Evolutionary conservation across 2,888 invertebrate species (phyloP).

Genomic region (Rhyacophila evoluta): DNA sequence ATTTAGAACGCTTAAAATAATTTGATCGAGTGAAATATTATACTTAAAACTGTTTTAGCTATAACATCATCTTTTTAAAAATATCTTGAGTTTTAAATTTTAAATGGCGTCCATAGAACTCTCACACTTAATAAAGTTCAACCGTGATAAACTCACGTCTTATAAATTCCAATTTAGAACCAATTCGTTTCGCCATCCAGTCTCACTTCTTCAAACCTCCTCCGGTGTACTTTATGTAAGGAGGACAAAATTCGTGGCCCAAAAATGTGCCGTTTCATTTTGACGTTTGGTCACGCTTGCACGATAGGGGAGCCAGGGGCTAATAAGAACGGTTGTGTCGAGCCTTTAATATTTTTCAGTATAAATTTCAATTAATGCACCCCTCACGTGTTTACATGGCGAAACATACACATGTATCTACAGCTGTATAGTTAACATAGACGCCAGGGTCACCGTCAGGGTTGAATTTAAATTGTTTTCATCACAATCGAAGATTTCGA

Average conservation of each 20-base stretch:
- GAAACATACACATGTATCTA: slow-evolving; percentile 28
- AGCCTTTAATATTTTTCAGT: slow-evolving; percentile 52
- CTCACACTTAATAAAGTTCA: slow-evolving; percentile 25
- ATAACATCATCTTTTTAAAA: no score
- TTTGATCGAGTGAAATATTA: no score
- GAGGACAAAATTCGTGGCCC: background rate
- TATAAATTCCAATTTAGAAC: slow-evolving; percentile 24
- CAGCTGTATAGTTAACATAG: background rate
- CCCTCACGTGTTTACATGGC: slow-evolving; percentile 47
- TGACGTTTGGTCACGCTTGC: slow-evolving; percentile 44
- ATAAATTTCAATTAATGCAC: slow-evolving; percentile 55
- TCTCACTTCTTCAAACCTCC: slow-evolving; percentile 10
- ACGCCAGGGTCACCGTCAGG: background rate
- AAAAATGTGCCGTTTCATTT: slow-evolving; percentile 44
- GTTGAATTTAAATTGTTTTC: background rate
- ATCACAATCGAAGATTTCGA: no score
- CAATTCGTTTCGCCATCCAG: slow-evolving; percentile 15
- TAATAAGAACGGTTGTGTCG: slow-evolving; percentile 33
- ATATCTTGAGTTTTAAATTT: background rate
- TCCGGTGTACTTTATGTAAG: slow-evolving; percentile 17
- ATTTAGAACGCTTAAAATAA: no score
- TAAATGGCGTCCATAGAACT: background rate
- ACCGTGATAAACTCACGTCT: slow-evolving; percentile 11
- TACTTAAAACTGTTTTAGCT: no score
- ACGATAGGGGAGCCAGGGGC: slow-evolving; percentile 29